These are phyloP conservation scores for Peromyscus melanophrys DNA, from an alignment of 2,797 vertebrate species.

Conservation along the genomic window DNA sequence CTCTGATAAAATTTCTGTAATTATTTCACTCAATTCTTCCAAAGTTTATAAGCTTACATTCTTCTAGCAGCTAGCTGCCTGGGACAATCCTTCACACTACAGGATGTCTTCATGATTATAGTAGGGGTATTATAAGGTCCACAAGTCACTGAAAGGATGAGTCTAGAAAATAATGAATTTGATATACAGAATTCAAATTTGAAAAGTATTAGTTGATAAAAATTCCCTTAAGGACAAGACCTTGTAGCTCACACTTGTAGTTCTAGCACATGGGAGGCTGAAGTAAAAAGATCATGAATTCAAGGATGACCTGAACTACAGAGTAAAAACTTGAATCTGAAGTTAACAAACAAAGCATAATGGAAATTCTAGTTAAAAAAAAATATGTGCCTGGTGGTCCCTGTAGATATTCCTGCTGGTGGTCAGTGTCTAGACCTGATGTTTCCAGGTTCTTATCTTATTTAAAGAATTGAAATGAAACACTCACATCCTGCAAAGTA, in stretches of 20 bases:
- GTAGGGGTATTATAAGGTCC: not conserved
- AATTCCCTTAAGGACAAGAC: not conserved
- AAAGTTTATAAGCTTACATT: slow-evolving; percentile 1
- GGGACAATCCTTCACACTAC: not conserved
- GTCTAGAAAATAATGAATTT: not conserved
- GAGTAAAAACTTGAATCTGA: not conserved
- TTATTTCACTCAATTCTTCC: not conserved
- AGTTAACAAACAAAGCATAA: not conserved
- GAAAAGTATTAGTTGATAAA: not conserved
- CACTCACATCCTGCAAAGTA: not conserved
- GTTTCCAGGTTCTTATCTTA: not conserved
- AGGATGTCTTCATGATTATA: not conserved
- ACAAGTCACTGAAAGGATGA: not conserved
- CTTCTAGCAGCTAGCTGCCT: not conserved
- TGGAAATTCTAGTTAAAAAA: not conserved
- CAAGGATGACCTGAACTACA: not conserved
- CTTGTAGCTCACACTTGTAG: not conserved
- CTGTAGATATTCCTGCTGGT: no score
- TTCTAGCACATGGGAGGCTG: not conserved
- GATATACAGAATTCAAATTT: not conserved
- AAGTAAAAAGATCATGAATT: not conserved
- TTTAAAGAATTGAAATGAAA: not conserved
- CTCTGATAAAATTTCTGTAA: not conserved
- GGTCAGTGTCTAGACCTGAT: not conserved
- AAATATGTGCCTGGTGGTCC: not conserved